Evolutionary conservation across 2,888 invertebrate species (phyloP).

Genomic region (Sarcophaga carnaria): DNA sequence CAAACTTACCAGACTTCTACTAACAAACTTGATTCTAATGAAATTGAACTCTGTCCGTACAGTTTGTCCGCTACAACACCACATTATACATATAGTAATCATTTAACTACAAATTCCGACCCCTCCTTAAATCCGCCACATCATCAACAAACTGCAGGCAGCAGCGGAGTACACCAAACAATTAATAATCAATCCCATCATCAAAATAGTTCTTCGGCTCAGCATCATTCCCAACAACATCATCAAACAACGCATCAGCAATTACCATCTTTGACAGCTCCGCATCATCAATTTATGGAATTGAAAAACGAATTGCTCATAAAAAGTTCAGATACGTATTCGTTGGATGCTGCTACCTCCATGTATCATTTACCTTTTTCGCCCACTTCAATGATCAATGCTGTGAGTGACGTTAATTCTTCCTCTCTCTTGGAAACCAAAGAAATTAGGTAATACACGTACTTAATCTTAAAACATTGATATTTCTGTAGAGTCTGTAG

Average conservation of each 20-base stretch:
- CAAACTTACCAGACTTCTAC: conserved; percentile 77
- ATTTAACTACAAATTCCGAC: conserved; percentile 68
- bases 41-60: conserved; percentile 79
- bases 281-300: conserved; percentile 79
- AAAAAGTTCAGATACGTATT: conserved; percentile 78
- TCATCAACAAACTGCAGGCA: conserved; percentile 73
- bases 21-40: conserved; percentile 73
- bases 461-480: background rate
- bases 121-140: conserved; percentile 72
- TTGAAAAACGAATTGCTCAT: conserved; percentile 79
- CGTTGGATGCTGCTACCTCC: conserved; percentile 78
- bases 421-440: conserved; percentile 80
- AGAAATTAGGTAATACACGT: conserved; percentile 80
- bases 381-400: conserved; percentile 80
- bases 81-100: conserved; percentile 78
- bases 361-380: conserved; percentile 81
- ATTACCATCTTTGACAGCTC: conserved; percentile 51
- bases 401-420: conserved; percentile 79
- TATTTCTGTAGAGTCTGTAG: background rate
- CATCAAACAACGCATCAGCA: conserved; percentile 68
- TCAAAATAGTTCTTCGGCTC: conserved; percentile 37
- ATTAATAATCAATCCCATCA: conserved; percentile 69
- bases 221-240: conserved; percentile 68
- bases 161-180: conserved; percentile 72
- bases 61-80: conserved; percentile 73